A percentile compares a stretch with the other conserved stretches of the same genome.
phyloP scores from a whole-genome alignment of 1,140 invertebrate genomes.

The Pseudomyrmex gracilis region DNA sequence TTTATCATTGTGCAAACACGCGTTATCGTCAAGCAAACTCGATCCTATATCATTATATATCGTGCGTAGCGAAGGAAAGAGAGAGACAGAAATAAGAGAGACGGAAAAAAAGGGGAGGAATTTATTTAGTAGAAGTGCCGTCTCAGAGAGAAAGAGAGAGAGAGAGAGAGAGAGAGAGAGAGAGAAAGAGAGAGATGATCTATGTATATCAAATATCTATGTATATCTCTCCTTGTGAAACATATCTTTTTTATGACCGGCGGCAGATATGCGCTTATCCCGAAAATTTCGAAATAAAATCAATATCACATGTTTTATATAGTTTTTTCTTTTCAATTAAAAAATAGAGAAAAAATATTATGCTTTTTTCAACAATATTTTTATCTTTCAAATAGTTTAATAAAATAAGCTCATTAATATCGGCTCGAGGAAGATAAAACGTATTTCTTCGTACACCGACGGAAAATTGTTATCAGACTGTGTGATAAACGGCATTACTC shows the following conservation, averaged over 20 bases:
- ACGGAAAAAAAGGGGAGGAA: neutral
- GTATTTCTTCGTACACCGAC: neutral
- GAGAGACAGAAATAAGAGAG: neutral
- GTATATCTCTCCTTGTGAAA: neutral
- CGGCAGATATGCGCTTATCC: neutral
- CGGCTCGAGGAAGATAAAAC: conserved; percentile 30
- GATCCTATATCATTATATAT: conserved; percentile 49
- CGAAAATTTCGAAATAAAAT: neutral
- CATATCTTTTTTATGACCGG: conserved; percentile 26
- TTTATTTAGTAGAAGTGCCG: conserved; percentile 35
- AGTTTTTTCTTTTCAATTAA: neutral
- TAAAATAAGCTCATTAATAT: neutral
- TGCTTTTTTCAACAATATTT: no score
- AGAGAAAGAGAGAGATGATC: neutral
- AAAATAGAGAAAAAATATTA: neutral
- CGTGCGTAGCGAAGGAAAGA: neutral
- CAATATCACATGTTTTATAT: neutral
- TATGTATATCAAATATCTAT: neutral
- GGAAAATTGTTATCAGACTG: conserved; percentile 30
- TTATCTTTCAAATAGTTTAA: neutral
- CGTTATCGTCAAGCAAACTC: conserved; percentile 71
- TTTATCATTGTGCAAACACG: conserved; percentile 73
- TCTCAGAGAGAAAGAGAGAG: no score
- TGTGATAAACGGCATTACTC: conserved; percentile 40
- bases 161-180: no score